Conservation (phyloP, 2,888 invertebrate genomes). For the Tethea ocularis region DNA sequence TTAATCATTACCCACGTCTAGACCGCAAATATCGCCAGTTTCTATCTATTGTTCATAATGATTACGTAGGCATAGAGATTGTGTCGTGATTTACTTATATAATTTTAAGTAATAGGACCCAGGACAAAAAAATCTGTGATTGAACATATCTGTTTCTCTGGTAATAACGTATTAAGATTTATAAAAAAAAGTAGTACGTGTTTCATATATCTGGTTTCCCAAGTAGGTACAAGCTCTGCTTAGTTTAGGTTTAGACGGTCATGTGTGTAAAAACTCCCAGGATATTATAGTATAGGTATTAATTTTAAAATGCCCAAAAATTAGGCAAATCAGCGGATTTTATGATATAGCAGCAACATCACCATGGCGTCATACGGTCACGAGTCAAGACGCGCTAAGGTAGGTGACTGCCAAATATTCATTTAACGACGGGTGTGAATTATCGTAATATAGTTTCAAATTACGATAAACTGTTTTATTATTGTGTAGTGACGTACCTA, state of each 20-base stretch:
- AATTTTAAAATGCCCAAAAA: neutral
- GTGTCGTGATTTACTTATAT: neutral
- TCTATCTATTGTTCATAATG: neutral
- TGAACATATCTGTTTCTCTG: no score
- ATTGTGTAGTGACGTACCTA: neutral
- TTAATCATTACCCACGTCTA: neutral
- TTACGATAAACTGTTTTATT: neutral
- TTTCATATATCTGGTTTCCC: no score
- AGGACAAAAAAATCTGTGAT: no score
- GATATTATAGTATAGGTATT: no score
- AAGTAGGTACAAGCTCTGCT: no score
- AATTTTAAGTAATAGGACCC: no score
- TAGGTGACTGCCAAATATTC: slow-evolving; percentile 5
- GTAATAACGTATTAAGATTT: no score
- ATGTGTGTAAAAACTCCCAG: no score
- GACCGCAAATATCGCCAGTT: neutral
- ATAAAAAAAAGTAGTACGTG: no score
- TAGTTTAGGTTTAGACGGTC: no score
- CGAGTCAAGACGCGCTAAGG: slow-evolving; percentile 2
- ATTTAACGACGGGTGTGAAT: neutral
- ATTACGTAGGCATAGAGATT: neutral
- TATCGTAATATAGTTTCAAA: neutral
- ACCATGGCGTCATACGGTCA: slow-evolving; percentile 10
- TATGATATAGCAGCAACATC: neutral
- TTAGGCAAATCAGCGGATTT: neutral